Conservation (phyloP, 2,888 invertebrate genomes). For the Stomorhina lunata region DNA sequence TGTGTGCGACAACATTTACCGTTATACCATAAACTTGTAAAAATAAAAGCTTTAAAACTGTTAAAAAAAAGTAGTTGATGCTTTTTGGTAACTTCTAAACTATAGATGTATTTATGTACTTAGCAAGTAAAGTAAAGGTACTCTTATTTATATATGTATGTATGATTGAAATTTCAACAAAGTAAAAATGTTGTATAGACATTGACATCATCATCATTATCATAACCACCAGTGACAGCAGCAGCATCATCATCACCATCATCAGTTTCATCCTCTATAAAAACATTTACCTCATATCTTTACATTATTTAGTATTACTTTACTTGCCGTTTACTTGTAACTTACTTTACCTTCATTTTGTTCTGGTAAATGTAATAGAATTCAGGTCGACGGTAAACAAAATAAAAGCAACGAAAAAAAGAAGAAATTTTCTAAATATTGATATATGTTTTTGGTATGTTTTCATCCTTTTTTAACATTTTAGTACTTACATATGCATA, state of each 20-base stretch:
- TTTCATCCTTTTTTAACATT: not conserved
- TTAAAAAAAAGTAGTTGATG: slow-evolving; percentile 6
- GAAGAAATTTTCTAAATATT: slow-evolving; percentile 25
- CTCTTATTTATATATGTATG: not conserved
- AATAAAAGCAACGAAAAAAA: slow-evolving; percentile 2
- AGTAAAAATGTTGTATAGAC: slow-evolving; percentile 7
- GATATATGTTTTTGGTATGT: not conserved
- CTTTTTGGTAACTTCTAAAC: not conserved
- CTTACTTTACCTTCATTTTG: slow-evolving; percentile 22
- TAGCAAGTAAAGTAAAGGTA: slow-evolving; percentile 6
- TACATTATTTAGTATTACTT: slow-evolving; percentile 28
- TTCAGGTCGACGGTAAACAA: slow-evolving; percentile 51
- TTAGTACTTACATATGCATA: not conserved
- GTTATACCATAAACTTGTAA: slow-evolving; percentile 1
- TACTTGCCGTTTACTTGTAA: slow-evolving; percentile 10
- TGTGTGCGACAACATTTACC: slow-evolving; percentile 10
- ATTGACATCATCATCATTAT: slow-evolving; percentile 8
- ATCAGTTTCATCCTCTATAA: not conserved
- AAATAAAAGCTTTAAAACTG: slow-evolving; percentile 24
- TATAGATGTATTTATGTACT: too few relatives aligned
- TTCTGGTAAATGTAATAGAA: slow-evolving; percentile 24
- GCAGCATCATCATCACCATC: slow-evolving; percentile 5
- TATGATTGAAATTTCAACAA: not conserved
- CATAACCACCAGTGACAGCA: not conserved
- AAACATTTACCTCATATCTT: slow-evolving; percentile 11